These are phyloP conservation scores for Tokudaia muenninki DNA, from an alignment of 2,797 vertebrate genomes.

Conservation along the genomic window DNA sequence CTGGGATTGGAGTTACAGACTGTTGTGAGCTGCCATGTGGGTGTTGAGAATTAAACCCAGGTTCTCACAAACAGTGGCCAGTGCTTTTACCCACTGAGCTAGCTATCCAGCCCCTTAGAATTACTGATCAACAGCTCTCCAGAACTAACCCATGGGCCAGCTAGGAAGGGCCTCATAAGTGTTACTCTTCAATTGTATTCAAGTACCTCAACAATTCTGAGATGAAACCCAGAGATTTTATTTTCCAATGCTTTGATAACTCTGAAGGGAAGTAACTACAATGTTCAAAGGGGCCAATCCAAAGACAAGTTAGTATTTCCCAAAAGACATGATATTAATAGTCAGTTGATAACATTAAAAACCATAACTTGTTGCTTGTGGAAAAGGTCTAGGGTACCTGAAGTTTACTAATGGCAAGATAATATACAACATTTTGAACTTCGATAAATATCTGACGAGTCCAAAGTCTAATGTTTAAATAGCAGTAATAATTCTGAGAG, in stretches of 20 bases:
- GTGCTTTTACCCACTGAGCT: neutral
- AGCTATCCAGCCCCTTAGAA: neutral
- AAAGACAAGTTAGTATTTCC: conserved; percentile 14
- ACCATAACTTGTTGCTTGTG: conserved; percentile 28
- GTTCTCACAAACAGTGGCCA: neutral
- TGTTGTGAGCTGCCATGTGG: neutral
- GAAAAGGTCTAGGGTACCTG: conserved; percentile 42
- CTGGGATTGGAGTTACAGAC: neutral
- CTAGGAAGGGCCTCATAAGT: neutral
- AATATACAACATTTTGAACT: neutral
- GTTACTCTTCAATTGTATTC: neutral
- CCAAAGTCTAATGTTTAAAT: neutral
- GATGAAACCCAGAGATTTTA: neutral
- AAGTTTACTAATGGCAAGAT: conserved; percentile 49
- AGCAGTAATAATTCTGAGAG: neutral
- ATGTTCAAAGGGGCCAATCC: neutral
- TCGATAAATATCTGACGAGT: conserved; percentile 23
- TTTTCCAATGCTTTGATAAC: conserved; percentile 24
- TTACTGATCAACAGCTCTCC: neutral
- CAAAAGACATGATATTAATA: conserved; percentile 41
- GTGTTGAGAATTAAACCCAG: neutral
- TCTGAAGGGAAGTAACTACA: neutral
- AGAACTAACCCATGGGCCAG: conserved; percentile 4
- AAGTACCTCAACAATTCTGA: neutral
- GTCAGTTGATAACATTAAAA: conserved; percentile 20